Evolutionary conservation across 2,113 vertebrate genomes (phyloP).

Genomic region (Protobothrops flavoviridis): DNA sequence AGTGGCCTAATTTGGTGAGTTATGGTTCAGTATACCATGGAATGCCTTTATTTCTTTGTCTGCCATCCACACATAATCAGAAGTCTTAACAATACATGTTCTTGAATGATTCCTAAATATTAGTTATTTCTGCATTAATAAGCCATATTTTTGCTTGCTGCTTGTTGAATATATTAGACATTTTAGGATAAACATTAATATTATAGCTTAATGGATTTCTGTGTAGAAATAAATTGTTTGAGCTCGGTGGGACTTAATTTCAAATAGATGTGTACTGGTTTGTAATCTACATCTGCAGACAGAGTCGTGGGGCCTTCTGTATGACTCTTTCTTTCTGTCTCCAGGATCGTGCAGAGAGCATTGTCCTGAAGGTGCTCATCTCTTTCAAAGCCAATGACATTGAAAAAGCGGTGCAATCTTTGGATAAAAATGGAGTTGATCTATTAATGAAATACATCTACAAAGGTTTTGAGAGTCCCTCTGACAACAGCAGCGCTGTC

Average conservation of each 20-base stretch:
- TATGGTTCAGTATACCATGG: background rate
- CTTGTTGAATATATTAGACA: background rate
- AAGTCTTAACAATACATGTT: background rate
- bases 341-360: constrained; percentile 92
- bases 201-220: background rate
- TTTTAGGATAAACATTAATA: background rate
- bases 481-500: constrained; percentile 95
- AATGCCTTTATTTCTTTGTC: too few relatives aligned
- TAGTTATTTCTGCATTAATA: background rate
- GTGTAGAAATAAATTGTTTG: background rate
- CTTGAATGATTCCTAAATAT: background rate
- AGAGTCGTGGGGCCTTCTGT: background rate
- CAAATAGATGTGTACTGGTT: background rate
- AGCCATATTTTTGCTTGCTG: background rate
- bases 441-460: constrained; percentile 99
- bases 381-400: constrained; percentile 96
- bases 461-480: constrained; percentile 96
- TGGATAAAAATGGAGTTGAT: constrained; percentile 92
- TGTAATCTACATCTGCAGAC: background rate
- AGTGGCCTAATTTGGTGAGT: background rate
- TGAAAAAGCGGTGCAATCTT: constrained; percentile 92
- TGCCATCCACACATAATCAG: background rate
- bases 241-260: background rate
- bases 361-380: constrained; percentile 94
- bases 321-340: constrained; percentile 24